Base-by-base conservation (phyloP, 2,113 vertebrate genomes). In the Microcebus tavaratra region DNA sequence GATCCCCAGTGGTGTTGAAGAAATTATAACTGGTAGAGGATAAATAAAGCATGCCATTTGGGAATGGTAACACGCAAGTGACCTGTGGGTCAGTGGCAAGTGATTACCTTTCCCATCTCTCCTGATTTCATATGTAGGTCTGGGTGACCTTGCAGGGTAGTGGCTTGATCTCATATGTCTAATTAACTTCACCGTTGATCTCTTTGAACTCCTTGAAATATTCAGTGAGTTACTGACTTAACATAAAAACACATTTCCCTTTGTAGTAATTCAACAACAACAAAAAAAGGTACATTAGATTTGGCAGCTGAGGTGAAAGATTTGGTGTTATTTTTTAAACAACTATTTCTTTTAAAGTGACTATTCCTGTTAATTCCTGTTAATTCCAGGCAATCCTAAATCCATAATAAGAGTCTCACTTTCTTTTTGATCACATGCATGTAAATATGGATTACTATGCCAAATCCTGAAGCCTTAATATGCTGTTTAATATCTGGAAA, bases 401-500 rank as follows among this genome's bases (percentile, higher is more conserved):
- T 92, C 2, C 3, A 2, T 67, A 61, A 65, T 75, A 80, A 81
- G 14, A 95, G 75, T 39, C 27, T 80, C 15, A 7, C 29, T 95
- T 95, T 89, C 50, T 82, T 97, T 91, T 65, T 90, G 29, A 76
- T 90, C 36, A 81, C 20, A 93, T 94, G 29, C 48, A 83, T 86
- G 42, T 17, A 70, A 29, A 89, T 94, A 70, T 36, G 55, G 18
- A 92, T 90, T 90, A 72, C 39, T 80, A 20, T 72, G 27, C 67
- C 79, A 79, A 96, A 85, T 67, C 63, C 63, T 75, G 20, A 79
- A 68, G 72, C 36, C 7, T 94, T 96, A 96, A 90, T 72, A 88
- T 45, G 34, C 5, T 88, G 61, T 91, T 96, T 95, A 97, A 83
- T 97, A 89, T 91, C 27, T 65, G 75, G 21, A 91, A 96, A 96